phyloP scores from a whole-genome alignment of 2,113 vertebrate species.

The Apeltes quadracus region DNA sequence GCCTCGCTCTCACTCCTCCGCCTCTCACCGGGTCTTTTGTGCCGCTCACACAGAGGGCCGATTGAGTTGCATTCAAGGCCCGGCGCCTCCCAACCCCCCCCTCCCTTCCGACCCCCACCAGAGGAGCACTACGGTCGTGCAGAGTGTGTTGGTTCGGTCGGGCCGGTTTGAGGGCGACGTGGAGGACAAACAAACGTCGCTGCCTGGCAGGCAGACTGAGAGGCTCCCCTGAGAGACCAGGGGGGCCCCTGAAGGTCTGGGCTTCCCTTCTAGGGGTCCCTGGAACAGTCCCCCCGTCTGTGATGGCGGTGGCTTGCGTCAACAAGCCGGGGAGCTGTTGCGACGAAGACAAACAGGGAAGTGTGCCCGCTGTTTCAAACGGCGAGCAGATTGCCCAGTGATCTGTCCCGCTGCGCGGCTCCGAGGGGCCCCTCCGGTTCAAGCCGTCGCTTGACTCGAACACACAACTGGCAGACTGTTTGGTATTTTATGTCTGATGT shows the following conservation, averaged over 20 bases:
- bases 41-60: constrained; percentile 66
- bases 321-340: constrained; percentile 59
- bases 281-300: constrained; percentile 69
- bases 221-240: constrained; percentile 64
- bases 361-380: constrained; percentile 61
- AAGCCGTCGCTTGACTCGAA: constrained; percentile 21
- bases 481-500: constrained; percentile 13
- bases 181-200: constrained; percentile 79
- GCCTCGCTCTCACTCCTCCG: constrained; percentile 57
- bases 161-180: constrained; percentile 22
- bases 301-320: constrained; percentile 56
- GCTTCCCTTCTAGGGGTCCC: constrained; percentile 49
- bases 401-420: constrained; percentile 34
- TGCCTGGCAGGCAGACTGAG: constrained; percentile 70
- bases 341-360: constrained; percentile 67
- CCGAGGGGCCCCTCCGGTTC: constrained; percentile 37
- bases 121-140: constrained; percentile 44
- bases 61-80: constrained; percentile 73
- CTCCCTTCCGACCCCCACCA: constrained; percentile 63
- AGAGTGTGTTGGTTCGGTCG: constrained; percentile 59
- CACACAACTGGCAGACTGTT: constrained; percentile 13
- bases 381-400: constrained; percentile 38
- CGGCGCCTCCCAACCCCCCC: constrained; percentile 64
- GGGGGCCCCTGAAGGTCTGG: constrained; percentile 40
- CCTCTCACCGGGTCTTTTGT: constrained; percentile 80